These are phyloP conservation scores for Zaprionus davidi DNA, from an alignment of 1,140 invertebrate species.

Conservation along the genomic window DNA sequence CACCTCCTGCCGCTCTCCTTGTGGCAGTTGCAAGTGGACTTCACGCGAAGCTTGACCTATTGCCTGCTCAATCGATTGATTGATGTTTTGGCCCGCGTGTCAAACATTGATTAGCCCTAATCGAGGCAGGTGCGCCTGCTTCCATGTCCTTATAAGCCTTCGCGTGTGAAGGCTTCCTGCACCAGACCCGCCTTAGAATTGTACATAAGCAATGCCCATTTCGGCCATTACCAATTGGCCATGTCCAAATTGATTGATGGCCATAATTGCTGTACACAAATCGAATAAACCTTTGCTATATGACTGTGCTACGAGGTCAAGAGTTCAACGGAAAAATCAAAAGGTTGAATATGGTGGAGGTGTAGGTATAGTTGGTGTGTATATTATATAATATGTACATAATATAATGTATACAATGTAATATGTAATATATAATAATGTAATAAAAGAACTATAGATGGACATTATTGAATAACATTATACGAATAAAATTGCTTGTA, in stretches of 20 bases:
- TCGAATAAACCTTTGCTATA: constrained; percentile 7
- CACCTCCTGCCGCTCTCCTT: neutral
- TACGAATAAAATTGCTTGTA: too few species aligned
- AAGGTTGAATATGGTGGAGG: neutral
- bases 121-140: constrained; percentile 48
- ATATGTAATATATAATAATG: too few species aligned
- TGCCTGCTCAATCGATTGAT: constrained; percentile 44
- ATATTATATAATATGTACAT: too few species aligned
- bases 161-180: constrained; percentile 22
- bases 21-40: constrained; percentile 8
- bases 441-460: too few species aligned
- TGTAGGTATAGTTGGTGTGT: neutral
- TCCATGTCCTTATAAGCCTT: constrained; percentile 25
- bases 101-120: constrained; percentile 72
- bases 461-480: too few species aligned
- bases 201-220: neutral
- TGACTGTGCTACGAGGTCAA: constrained; percentile 18
- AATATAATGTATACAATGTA: too few species aligned
- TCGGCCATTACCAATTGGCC: constrained; percentile 42
- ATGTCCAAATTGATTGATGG: constrained; percentile 67
- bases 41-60: constrained; percentile 19
- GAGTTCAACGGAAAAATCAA: constrained; percentile 21
- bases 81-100: constrained; percentile 48
- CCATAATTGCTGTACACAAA: constrained; percentile 54
- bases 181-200: neutral